A percentile compares a stretch with the other conserved stretches of the same genome.
phyloP scores from a whole-genome alignment of 2,888 invertebrate species.

The Mimas tiliae region DNA sequence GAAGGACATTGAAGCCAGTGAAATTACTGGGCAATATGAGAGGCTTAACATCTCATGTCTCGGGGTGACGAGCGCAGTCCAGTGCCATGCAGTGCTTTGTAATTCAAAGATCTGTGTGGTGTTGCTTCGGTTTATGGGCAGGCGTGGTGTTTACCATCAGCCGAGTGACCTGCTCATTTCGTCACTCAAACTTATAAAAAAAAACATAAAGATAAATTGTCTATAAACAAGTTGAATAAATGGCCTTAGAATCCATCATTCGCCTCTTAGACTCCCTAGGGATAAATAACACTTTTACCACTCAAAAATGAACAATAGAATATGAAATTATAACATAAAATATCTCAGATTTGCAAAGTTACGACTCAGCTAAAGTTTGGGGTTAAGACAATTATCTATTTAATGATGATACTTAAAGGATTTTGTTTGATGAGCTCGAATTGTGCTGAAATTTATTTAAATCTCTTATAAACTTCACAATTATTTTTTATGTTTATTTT shows the following conservation, averaged over 20 bases:
- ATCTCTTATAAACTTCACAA: conserved; percentile 9
- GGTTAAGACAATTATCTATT: conserved; percentile 27
- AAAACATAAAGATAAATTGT: not conserved
- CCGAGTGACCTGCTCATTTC: too few relatives aligned
- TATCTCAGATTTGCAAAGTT: conserved; percentile 1
- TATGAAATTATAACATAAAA: not conserved
- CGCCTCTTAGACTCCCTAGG: not conserved
- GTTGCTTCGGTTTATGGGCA: too few relatives aligned
- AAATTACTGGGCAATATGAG: too few relatives aligned
- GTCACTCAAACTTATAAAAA: too few relatives aligned
- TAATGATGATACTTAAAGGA: conserved; percentile 21
- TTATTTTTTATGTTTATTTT: conserved; percentile 17
- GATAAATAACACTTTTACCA: not conserved
- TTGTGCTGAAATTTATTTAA: conserved; percentile 24
- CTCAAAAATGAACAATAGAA: conserved; percentile 6
- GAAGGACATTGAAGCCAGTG: too few relatives aligned
- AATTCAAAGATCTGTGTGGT: too few relatives aligned
- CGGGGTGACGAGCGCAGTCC: too few relatives aligned
- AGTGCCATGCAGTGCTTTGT: too few relatives aligned
- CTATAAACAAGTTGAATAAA: not conserved
- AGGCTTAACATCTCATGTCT: too few relatives aligned
- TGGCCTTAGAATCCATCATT: not conserved
- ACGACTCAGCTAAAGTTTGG: conserved; percentile 18
- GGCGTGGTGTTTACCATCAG: too few relatives aligned
- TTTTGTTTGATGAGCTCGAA: conserved; percentile 21